Base-by-base conservation (phyloP, 2,113 vertebrate species). In the Coptodon rendalli region DNA sequence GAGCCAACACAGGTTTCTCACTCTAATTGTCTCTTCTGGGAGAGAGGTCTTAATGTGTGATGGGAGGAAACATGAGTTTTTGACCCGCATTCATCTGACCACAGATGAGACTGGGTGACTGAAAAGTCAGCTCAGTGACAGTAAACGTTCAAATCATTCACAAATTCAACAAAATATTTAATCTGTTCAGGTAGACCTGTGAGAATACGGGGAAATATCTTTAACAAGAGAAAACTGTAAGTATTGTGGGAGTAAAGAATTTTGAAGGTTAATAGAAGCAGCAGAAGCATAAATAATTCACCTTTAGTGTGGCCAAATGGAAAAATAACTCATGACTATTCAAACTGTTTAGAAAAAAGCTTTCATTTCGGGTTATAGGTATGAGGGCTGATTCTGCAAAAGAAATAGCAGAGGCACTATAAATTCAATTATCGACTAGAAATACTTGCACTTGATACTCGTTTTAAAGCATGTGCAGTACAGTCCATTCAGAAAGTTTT, bases 1-100 rank as follows among this genome's bases (percentile, higher is more conserved):
- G 82, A 89, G 85, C 80, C 52, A 87, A 86, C 85, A 84, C 89
- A 85, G 85, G 56, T 87, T 94, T 95, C 83, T 80, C 36, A 34
- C 83, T 89, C 78, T 96, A 96, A 96, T 95, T 95, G 91, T 90
- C 84, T 95, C 94, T 91, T 87, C 66, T n/a, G 95, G 91, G 94
- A 94, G 50, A 68, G 53, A 40, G 76, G 76, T 83, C 82, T 87
- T 87, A 85, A 57, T 90, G 73, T 89, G 73, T 73, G 86, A 78
- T 59, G 50, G 53, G 34, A 79, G 87, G 80, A 88, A 83, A 89
- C 40, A 78, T 56, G 81, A 50, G 48, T 83, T 91, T 93, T 83
- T 92, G 85, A 81, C 85, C 82, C 83, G 91, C 36, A 87, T 95
- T 79, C 78, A 56, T 90, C 22, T 88, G 90, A 86, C 87, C 93